Percentiles rank a stretch among this genome's conserved stretches.
Conservation (phyloP, 2,888 invertebrate genomes). For the Mimumesa dahlbomi region DNA sequence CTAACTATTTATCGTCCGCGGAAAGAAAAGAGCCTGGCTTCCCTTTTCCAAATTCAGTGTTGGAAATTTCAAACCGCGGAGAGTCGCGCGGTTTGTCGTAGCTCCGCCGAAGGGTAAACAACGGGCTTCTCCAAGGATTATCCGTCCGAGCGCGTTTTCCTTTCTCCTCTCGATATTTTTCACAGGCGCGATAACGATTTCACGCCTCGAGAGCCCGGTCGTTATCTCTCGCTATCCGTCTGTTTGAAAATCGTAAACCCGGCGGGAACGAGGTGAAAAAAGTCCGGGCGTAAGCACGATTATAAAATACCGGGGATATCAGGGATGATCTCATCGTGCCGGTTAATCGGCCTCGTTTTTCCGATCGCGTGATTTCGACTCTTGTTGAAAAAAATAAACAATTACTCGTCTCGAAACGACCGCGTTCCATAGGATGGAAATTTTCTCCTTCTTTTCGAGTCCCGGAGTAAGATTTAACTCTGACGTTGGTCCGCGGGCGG, state of each 20-base stretch:
- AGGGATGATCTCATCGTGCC: constrained; percentile 46
- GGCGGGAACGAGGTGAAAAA: constrained; percentile 26
- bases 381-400: no score
- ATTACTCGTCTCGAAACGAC: no score
- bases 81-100: constrained; percentile 43
- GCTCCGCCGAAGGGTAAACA: constrained; percentile 36
- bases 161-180: constrained; percentile 17
- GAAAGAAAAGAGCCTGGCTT: constrained; percentile 4
- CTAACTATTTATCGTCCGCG: constrained; percentile 58
- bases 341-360: constrained; percentile 1
- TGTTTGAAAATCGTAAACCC: constrained; percentile 70
- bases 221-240: constrained; percentile 48
- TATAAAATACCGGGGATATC: constrained; percentile 4
- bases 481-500: constrained; percentile 41
- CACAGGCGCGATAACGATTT: constrained; percentile 60
- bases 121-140: constrained; percentile 40
- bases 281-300: constrained; percentile 13
- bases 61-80: no score
- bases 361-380: no score
- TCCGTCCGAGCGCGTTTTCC: constrained; percentile 28
- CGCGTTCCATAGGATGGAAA: no score
- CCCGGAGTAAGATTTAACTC: no score
- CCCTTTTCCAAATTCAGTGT: no score
- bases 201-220: constrained; percentile 34
- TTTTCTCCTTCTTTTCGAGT: no score